Percentiles rank a stretch among this genome's conserved stretches.
Evolutionary conservation across 2,113 vertebrate species (phyloP).

Genomic region (Ailurus styani): DNA sequence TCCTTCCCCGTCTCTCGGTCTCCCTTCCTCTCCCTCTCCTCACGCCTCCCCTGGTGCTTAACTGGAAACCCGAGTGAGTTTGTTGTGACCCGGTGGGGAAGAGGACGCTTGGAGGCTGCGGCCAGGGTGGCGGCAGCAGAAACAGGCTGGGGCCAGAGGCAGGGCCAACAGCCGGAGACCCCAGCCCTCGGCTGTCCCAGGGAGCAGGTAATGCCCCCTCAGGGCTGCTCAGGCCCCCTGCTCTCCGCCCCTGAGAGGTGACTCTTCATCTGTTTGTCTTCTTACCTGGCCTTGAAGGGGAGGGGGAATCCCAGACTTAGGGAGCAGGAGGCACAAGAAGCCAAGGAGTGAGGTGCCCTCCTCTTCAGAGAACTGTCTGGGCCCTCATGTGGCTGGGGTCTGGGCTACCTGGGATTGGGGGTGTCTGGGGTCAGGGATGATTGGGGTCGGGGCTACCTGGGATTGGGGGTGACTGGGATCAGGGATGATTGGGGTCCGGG

Average conservation of each 20-base stretch:
- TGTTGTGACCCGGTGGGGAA: constrained; percentile 20
- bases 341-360: neutral
- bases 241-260: too few relatives aligned
- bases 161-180: neutral
- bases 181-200: constrained; percentile 27
- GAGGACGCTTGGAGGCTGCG: neutral
- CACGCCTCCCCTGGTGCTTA: neutral
- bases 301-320: neutral
- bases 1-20: neutral
- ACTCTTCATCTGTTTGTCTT: neutral
- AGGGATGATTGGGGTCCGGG: neutral
- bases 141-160: constrained; percentile 70
- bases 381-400: neutral
- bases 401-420: neutral
- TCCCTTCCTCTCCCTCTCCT: neutral
- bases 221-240: neutral
- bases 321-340: neutral
- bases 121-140: neutral
- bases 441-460: neutral
- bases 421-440: neutral
- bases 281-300: neutral
- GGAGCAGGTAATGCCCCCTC: constrained; percentile 61
- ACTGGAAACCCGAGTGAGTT: constrained; percentile 1
- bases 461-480: neutral
- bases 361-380: neutral